phyloP scores from a whole-genome alignment of 2,888 invertebrate genomes.

The Epinotia nisella region DNA sequence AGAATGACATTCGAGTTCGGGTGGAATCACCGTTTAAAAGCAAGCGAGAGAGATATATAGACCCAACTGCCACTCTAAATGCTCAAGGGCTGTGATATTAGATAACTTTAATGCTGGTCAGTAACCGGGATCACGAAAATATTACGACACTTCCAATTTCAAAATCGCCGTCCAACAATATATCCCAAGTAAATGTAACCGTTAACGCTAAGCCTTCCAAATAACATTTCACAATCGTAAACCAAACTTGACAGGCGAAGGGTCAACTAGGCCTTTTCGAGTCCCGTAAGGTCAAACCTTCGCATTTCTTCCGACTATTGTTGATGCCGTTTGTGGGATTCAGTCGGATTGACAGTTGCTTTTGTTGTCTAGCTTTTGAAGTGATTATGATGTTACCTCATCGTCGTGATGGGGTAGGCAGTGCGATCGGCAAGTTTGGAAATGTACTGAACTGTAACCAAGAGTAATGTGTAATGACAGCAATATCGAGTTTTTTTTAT shows the following conservation, averaged over 20 bases:
- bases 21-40: no score
- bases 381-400: slow-evolving; percentile 16
- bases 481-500: not conserved
- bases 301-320: slow-evolving; percentile 33
- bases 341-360: slow-evolving; percentile 27
- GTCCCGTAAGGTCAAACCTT: slow-evolving; percentile 30
- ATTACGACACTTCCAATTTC: no score
- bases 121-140: no score
- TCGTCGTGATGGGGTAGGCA: not conserved
- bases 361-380: slow-evolving; percentile 8
- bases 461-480: not conserved
- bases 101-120: no score
- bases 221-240: slow-evolving; percentile 34
- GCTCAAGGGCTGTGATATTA: no score
- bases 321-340: not conserved
- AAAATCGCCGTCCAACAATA: no score
- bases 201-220: not conserved
- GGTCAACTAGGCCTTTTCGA: slow-evolving; percentile 41
- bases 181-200: not conserved
- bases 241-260: slow-evolving; percentile 34
- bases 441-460: not conserved
- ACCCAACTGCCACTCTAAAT: no score
- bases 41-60: no score
- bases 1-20: no score
- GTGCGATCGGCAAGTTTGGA: not conserved